A percentile compares a stretch with the other conserved stretches of the same genome.
Evolutionary conservation across 2,797 vertebrate genomes (phyloP).

Genomic region (Crypturellus tataupa): DNA sequence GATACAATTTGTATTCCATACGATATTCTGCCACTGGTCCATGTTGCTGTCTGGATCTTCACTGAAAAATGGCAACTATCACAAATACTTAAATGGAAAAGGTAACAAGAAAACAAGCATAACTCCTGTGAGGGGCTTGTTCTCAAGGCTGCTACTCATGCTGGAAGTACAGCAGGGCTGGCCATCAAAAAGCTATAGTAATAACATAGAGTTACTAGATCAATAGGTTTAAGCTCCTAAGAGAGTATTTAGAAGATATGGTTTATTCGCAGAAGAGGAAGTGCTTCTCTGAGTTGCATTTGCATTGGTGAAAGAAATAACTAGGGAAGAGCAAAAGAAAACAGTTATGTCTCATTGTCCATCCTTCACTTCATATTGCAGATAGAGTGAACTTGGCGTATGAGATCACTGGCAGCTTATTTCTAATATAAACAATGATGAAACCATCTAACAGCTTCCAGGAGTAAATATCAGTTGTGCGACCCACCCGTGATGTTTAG

Average conservation of each 20-base stretch:
- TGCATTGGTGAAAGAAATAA: not conserved
- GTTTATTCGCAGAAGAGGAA: not conserved
- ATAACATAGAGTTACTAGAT: conserved; percentile 5
- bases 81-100: not conserved
- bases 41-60: not conserved
- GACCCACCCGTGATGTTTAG: not conserved
- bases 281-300: conserved; percentile 3
- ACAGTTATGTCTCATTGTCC: not conserved
- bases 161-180: not conserved
- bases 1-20: not conserved
- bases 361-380: not conserved
- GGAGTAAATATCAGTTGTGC: not conserved
- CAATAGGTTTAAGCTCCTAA: not conserved
- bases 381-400: not conserved
- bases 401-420: not conserved
- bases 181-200: not conserved
- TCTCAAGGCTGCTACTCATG: not conserved
- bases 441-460: not conserved
- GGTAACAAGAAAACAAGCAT: conserved; percentile 1
- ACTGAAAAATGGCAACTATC: not conserved
- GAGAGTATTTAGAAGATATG: conserved; percentile 20
- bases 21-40: not conserved
- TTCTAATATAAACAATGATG: conserved; percentile 15
- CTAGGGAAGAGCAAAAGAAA: not conserved
- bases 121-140: not conserved